Conservation (phyloP, 1,140 invertebrate genomes). For the Onthophagus taurus region DNA sequence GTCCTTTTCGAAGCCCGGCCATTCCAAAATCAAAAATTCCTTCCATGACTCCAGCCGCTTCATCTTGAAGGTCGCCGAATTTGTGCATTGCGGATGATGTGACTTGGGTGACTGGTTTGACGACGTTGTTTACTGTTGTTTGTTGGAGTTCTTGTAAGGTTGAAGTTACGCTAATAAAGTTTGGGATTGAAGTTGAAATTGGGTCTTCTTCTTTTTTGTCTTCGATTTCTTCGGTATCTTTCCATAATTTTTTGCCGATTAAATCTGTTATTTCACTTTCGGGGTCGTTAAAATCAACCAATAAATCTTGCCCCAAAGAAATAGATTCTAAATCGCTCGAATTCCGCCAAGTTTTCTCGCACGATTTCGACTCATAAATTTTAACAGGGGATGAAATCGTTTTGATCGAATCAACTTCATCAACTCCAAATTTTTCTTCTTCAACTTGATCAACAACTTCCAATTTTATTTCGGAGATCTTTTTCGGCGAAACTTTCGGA, state of each 20-base stretch:
- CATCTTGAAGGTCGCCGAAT: constrained; percentile 51
- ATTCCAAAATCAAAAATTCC: constrained; percentile 47
- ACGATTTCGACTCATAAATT: constrained; percentile 32
- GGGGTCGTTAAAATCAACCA: constrained; percentile 26
- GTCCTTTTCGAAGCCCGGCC: constrained; percentile 46
- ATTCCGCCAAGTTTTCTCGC: constrained; percentile 46
- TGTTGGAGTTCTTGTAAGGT: constrained; percentile 40
- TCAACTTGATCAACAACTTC: background rate
- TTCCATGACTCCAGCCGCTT: constrained; percentile 49
- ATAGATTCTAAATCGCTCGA: constrained; percentile 47
- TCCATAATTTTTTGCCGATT: constrained; percentile 17
- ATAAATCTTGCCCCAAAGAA: constrained; percentile 47
- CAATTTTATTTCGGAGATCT: background rate
- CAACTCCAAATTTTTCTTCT: constrained; percentile 1
- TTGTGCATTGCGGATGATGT: constrained; percentile 41
- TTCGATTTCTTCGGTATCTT: constrained; percentile 11
- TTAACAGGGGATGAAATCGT: constrained; percentile 22
- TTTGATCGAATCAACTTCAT: constrained; percentile 1
- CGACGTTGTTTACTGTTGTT: constrained; percentile 36
- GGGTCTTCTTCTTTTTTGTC: background rate
- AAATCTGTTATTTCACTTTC: constrained; percentile 16
- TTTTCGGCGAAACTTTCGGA: constrained; percentile 4
- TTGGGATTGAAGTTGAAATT: background rate
- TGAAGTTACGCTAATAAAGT: background rate
- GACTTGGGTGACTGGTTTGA: constrained; percentile 22